These are phyloP conservation scores for Aphis craccivora DNA, from an alignment of 1,140 invertebrate species.

Conservation along the genomic window DNA sequence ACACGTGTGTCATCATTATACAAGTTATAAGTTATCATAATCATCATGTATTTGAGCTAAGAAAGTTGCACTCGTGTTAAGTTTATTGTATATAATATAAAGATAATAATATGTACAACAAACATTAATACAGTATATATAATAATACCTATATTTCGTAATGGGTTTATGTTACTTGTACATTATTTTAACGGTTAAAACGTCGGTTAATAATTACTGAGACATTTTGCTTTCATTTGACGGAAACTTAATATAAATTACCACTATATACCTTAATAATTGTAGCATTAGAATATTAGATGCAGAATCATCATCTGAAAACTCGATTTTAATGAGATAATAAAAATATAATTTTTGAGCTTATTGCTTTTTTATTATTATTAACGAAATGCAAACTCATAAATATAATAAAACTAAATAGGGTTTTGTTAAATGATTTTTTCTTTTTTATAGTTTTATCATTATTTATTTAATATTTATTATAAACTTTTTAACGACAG, in stretches of 20 bases:
- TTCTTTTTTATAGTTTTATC: neutral
- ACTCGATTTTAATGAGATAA: neutral
- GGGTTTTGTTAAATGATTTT: neutral
- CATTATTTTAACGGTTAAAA: neutral
- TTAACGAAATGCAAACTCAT: neutral
- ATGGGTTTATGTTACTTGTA: neutral
- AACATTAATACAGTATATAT: too few species aligned
- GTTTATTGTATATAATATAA: too few species aligned
- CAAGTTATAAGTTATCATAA: too few species aligned
- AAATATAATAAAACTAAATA: neutral
- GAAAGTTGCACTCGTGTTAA: too few species aligned
- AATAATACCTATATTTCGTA: neutral
- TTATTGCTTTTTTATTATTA: neutral
- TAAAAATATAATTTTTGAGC: neutral
- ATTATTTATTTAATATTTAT: neutral
- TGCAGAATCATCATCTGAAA: neutral
- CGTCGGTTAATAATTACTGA: neutral
- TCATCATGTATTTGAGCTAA: too few species aligned
- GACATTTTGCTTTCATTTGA: neutral
- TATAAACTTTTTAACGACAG: neutral
- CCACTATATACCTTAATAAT: neutral
- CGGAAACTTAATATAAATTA: neutral
- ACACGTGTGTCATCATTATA: too few species aligned
- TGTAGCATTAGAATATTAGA: neutral
- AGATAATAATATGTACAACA: too few species aligned